Evolutionary conservation across 2,888 invertebrate species (phyloP).

Genomic region (Aleiodes testaceus): DNA sequence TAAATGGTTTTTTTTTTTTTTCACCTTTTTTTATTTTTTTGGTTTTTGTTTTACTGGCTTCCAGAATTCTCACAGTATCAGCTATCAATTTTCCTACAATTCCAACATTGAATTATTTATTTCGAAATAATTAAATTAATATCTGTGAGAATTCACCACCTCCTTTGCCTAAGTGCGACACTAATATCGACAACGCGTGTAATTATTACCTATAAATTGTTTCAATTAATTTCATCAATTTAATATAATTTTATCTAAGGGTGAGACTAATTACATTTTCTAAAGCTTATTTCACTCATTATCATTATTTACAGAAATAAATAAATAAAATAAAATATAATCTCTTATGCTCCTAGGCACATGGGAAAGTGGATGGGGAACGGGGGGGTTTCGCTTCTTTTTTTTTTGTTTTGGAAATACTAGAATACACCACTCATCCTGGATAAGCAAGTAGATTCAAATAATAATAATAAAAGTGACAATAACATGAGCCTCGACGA

Average conservation of each 20-base stretch:
- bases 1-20: slow-evolving; percentile 22
- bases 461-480: neutral
- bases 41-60: slow-evolving; percentile 30
- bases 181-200: slow-evolving; percentile 47
- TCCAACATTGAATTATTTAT: neutral
- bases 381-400: neutral
- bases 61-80: slow-evolving; percentile 24
- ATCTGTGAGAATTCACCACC: slow-evolving; percentile 36
- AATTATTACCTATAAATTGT: slow-evolving; percentile 35
- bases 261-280: slow-evolving; percentile 45
- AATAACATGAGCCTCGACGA: slow-evolving; percentile 41
- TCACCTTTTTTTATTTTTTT: no score
- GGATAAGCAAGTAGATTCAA: slow-evolving; percentile 1
- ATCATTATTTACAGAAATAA: slow-evolving; percentile 33
- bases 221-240: slow-evolving; percentile 15
- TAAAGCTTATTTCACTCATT: slow-evolving; percentile 28
- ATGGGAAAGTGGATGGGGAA: slow-evolving; percentile 27
- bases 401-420: slow-evolving; percentile 16
- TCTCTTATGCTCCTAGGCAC: slow-evolving; percentile 47
- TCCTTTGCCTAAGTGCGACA: slow-evolving; percentile 42
- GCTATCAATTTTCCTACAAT: slow-evolving; percentile 35
- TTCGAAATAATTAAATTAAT: neutral
- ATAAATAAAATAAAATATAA: slow-evolving; percentile 22
- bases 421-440: slow-evolving; percentile 3
- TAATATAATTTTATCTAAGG: neutral